phyloP scores from a whole-genome alignment of 2,888 invertebrate species.

The Diploptera punctata region DNA sequence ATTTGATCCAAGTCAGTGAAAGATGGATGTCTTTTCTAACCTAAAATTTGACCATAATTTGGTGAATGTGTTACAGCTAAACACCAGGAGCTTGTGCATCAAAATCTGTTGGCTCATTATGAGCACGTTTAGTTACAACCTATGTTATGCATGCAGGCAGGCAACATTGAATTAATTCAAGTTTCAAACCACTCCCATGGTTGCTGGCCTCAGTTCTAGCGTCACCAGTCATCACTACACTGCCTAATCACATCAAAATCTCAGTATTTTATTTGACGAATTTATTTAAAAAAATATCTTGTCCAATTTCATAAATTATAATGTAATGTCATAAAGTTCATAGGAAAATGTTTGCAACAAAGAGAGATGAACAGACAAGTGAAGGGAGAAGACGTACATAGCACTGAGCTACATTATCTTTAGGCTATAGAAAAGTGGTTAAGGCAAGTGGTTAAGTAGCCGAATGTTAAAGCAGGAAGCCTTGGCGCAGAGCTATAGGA shows the following conservation, averaged over 20 bases:
- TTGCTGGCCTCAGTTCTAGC: slow-evolving; percentile 15
- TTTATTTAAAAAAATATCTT: too few species aligned
- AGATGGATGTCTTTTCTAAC: neutral
- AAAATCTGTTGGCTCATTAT: slow-evolving; percentile 8
- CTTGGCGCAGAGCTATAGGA: too few species aligned
- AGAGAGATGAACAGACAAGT: too few species aligned
- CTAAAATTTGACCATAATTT: neutral
- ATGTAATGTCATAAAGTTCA: too few species aligned
- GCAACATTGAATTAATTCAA: slow-evolving; percentile 14
- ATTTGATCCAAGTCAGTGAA: neutral
- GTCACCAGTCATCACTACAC: neutral
- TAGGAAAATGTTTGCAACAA: too few species aligned
- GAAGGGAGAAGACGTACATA: too few species aligned
- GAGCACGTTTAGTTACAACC: slow-evolving; percentile 1
- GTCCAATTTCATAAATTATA: too few species aligned
- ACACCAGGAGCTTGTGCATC: slow-evolving; percentile 1
- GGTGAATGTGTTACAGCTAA: neutral
- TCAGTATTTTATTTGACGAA: too few species aligned
- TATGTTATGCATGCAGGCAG: neutral
- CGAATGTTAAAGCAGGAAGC: too few species aligned
- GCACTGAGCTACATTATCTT: too few species aligned
- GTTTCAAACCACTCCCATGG: slow-evolving; percentile 18
- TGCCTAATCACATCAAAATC: slow-evolving; percentile 2
- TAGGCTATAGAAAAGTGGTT: too few species aligned
- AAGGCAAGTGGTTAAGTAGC: too few species aligned